A percentile compares a stretch with the other conserved stretches of the same genome.
Evolutionary conservation across 2,797 vertebrate genomes (phyloP).

Genomic region (Botia almorhae): DNA sequence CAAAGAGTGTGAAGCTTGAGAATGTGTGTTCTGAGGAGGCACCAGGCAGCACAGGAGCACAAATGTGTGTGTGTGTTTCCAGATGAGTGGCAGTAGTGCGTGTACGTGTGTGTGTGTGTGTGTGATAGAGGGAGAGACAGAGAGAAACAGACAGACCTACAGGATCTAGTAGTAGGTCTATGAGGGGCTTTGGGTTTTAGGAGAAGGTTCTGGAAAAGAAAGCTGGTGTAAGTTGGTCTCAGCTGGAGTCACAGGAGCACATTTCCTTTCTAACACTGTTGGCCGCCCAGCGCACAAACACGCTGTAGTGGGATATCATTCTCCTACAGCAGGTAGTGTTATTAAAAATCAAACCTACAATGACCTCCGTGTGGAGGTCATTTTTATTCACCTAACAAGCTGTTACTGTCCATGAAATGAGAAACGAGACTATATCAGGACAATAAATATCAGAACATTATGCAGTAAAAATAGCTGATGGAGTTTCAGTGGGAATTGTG

Average conservation of each 20-base stretch:
- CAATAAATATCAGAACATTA: constrained; percentile 12
- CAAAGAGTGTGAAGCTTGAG: neutral
- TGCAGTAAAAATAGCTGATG: neutral
- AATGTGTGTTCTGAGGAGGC: constrained; percentile 6
- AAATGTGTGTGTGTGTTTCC: constrained; percentile 26
- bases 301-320: neutral
- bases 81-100: constrained; percentile 21
- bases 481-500: neutral
- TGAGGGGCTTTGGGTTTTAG: constrained; percentile 1
- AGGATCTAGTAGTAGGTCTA: neutral
- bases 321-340: constrained; percentile 22
- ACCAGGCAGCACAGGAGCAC: neutral
- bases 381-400: constrained; percentile 30
- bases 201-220: constrained; percentile 20
- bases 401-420: constrained; percentile 12
- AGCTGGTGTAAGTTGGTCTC: constrained; percentile 69
- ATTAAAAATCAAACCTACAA: constrained; percentile 20
- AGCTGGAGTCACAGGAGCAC: constrained; percentile 58
- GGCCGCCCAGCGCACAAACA: constrained; percentile 47
- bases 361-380: constrained; percentile 14
- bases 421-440: neutral
- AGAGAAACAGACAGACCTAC: neutral
- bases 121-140: neutral
- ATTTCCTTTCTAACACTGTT: constrained; percentile 65
- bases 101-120: neutral